Conservation (phyloP, 2,797 vertebrate species). For the Poeciliopsis presidionis region DNA sequence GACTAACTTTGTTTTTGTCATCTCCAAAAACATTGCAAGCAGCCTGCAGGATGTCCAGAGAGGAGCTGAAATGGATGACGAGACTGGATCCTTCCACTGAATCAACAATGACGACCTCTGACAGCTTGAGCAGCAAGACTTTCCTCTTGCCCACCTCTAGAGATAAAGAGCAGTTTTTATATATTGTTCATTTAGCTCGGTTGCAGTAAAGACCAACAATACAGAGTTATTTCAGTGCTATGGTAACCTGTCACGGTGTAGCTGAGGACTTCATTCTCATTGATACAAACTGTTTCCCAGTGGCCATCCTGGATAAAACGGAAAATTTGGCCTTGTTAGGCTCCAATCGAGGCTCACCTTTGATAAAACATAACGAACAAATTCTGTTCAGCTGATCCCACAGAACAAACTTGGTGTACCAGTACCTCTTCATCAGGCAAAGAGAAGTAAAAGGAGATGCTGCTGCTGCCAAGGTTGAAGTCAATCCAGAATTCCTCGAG, state of each 20-base stretch:
- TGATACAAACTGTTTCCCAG: slow-evolving; percentile 91
- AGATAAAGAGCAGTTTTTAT: slow-evolving; percentile 15
- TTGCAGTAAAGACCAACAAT: neutral
- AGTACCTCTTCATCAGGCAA: slow-evolving; percentile 76
- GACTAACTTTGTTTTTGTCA: slow-evolving; percentile 85
- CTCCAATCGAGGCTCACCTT: neutral
- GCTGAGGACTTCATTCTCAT: slow-evolving; percentile 85
- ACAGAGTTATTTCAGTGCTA: neutral
- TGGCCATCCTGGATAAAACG: slow-evolving; percentile 79
- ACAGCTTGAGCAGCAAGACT: slow-evolving; percentile 84
- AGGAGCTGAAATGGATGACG: slow-evolving; percentile 87
- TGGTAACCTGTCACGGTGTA: slow-evolving; percentile 89
- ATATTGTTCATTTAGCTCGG: neutral
- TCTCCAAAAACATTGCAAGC: slow-evolving; percentile 82
- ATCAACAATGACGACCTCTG: slow-evolving; percentile 77
- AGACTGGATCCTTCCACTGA: slow-evolving; percentile 83
- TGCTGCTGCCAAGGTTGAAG: slow-evolving; percentile 91
- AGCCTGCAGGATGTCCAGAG: slow-evolving; percentile 85
- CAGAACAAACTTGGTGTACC: slow-evolving; percentile 59
- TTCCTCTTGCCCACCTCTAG: slow-evolving; percentile 80
- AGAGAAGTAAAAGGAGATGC: slow-evolving; percentile 92
- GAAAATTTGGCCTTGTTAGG: slow-evolving; percentile 4
- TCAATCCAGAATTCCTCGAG: slow-evolving; percentile 97
- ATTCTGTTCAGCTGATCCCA: neutral
- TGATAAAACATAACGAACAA: neutral